A percentile compares a stretch with the other conserved stretches of the same genome.
phyloP scores from a whole-genome alignment of 2,797 vertebrate genomes.

The Hozukius guyotensis region DNA sequence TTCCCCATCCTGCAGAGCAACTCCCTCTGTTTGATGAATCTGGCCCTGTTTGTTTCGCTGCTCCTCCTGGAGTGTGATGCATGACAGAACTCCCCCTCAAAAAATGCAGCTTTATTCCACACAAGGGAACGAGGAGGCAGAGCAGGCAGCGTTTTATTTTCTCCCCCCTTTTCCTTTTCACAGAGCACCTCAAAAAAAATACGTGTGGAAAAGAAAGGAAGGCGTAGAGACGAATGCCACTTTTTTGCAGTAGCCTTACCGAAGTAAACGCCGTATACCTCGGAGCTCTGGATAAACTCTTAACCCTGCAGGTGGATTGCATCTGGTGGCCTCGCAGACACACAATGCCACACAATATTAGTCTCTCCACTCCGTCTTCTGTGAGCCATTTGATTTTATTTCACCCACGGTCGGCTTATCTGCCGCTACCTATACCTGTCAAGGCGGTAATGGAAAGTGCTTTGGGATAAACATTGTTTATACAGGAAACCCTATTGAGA shows the following conservation, averaged over 20 bases:
- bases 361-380: slow-evolving; percentile 27
- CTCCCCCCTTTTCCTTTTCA: neutral
- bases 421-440: slow-evolving; percentile 28
- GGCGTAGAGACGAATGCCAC: neutral
- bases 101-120: slow-evolving; percentile 60
- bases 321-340: slow-evolving; percentile 29
- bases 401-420: slow-evolving; percentile 7
- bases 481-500: slow-evolving; percentile 4
- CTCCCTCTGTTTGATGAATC: slow-evolving; percentile 67
- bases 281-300: slow-evolving; percentile 57
- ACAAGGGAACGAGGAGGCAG: slow-evolving; percentile 11
- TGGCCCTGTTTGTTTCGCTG: slow-evolving; percentile 58
- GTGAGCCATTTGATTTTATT: slow-evolving; percentile 46
- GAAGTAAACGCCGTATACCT: slow-evolving; percentile 30
- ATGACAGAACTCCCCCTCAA: slow-evolving; percentile 53
- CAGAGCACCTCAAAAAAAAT: slow-evolving; percentile 39
- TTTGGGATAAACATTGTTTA: slow-evolving; percentile 36
- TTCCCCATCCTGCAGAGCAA: slow-evolving; percentile 40
- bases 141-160: neutral
- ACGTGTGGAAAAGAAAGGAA: slow-evolving; percentile 21
- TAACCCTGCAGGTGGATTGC: slow-evolving; percentile 57
- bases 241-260: neutral
- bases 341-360: slow-evolving; percentile 36
- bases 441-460: slow-evolving; percentile 40
- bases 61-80: slow-evolving; percentile 60